Conservation (phyloP, 2,113 vertebrate genomes). For the Grammatotria lemairii region DNA sequence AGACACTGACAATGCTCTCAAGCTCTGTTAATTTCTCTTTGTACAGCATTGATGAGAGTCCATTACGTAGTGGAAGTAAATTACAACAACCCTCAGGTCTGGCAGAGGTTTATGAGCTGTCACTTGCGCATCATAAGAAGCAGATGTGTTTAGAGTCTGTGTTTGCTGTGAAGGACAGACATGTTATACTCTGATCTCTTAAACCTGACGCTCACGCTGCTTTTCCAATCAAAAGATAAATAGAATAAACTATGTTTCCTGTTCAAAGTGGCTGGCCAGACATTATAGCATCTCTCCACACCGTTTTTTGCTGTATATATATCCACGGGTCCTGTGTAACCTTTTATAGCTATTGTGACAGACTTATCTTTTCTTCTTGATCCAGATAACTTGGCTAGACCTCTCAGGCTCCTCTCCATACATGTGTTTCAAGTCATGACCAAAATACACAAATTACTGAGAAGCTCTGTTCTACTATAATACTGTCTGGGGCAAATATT, state of each 20-base stretch:
- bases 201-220: neutral
- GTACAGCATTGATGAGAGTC: neutral
- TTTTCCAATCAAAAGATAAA: neutral
- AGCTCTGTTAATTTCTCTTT: neutral
- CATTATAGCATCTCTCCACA: neutral
- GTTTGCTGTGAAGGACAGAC: neutral
- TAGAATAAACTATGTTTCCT: neutral
- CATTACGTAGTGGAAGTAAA: neutral
- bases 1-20: neutral
- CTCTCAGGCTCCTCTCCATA: neutral
- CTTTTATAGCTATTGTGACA: neutral
- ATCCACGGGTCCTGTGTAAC: neutral
- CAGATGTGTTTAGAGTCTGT: constrained; percentile 6
- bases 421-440: constrained; percentile 27
- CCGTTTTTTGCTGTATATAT: neutral
- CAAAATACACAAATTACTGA: neutral
- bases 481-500: neutral
- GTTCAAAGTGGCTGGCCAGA: neutral
- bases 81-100: neutral
- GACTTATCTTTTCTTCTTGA: neutral
- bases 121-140: neutral
- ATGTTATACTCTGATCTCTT: neutral
- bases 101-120: neutral
- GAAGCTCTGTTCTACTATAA: neutral
- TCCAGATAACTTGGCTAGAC: neutral